A percentile compares a stretch with the other conserved stretches of the same genome.
Conservation (phyloP, 1,140 invertebrate genomes). For the Caenorhabditis briggsae region DNA sequence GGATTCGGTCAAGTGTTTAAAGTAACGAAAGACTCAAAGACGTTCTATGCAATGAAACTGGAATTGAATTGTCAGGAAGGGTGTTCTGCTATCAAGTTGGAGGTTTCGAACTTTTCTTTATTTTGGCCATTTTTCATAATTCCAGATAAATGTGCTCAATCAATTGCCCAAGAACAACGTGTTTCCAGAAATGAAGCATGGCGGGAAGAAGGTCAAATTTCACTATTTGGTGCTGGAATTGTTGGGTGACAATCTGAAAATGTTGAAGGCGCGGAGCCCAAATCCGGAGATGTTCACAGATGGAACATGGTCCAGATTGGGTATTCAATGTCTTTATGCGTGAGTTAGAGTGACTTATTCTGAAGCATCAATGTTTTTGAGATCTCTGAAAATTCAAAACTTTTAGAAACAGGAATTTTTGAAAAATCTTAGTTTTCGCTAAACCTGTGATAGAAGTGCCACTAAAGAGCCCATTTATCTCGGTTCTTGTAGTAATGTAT, state of each 20-base stretch:
- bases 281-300: neutral
- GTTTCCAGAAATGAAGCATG: neutral
- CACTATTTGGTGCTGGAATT: slow-evolving; percentile 33
- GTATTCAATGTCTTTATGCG: slow-evolving; percentile 30
- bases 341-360: neutral
- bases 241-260: slow-evolving; percentile 18
- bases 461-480: no score
- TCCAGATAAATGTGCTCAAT: neutral
- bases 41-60: slow-evolving; percentile 34
- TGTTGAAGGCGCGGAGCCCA: neutral
- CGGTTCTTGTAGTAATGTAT: no score
- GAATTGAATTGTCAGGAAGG: slow-evolving; percentile 29
- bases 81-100: slow-evolving; percentile 16
- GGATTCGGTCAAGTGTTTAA: slow-evolving; percentile 48
- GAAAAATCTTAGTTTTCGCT: no score
- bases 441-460: no score
- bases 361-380: no score
- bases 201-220: neutral
- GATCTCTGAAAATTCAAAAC: no score
- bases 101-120: neutral
- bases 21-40: slow-evolving; percentile 27
- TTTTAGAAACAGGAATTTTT: no score
- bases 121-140: no score
- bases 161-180: neutral
- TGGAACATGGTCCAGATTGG: slow-evolving; percentile 39